phyloP scores from a whole-genome alignment of 2,888 invertebrate genomes.

The Tetragonula carbonaria region DNA sequence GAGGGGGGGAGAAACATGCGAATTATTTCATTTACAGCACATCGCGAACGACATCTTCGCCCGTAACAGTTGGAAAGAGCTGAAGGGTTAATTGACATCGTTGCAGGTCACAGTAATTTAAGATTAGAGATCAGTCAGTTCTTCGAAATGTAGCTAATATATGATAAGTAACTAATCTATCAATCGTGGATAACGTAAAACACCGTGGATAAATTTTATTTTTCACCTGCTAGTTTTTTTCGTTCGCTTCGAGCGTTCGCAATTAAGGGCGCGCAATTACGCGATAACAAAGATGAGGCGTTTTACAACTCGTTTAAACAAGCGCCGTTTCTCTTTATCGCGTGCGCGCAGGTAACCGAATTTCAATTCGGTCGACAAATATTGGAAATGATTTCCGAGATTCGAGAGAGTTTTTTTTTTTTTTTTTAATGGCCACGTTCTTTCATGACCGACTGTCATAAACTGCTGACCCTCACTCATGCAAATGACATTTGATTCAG shows the following conservation, averaged over 20 bases:
- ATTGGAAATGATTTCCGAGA: constrained; percentile 48
- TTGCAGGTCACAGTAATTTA: too few relatives aligned
- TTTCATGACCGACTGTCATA: constrained; percentile 44
- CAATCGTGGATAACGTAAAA: too few relatives aligned
- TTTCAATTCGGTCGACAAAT: constrained; percentile 19
- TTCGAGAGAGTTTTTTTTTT: constrained; percentile 49
- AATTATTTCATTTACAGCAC: too few relatives aligned
- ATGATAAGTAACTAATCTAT: too few relatives aligned
- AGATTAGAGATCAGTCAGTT: too few relatives aligned
- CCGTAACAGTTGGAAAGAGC: too few relatives aligned
- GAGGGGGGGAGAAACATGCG: too few relatives aligned
- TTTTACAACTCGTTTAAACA: not conserved
- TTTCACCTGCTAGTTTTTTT: not conserved
- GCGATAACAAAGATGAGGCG: not conserved
- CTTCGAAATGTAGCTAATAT: too few relatives aligned
- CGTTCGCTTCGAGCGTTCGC: not conserved
- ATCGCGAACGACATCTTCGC: too few relatives aligned
- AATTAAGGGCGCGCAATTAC: not conserved
- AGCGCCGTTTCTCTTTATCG: not conserved
- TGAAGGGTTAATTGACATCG: too few relatives aligned
- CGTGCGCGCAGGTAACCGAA: not conserved
- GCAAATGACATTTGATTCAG: constrained; percentile 46
- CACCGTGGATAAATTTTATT: too few relatives aligned
- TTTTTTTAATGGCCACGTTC: constrained; percentile 46
- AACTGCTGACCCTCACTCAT: constrained; percentile 41